Evolutionary conservation across 2,888 invertebrate species (phyloP).

Genomic region (Philonicus albiceps): DNA sequence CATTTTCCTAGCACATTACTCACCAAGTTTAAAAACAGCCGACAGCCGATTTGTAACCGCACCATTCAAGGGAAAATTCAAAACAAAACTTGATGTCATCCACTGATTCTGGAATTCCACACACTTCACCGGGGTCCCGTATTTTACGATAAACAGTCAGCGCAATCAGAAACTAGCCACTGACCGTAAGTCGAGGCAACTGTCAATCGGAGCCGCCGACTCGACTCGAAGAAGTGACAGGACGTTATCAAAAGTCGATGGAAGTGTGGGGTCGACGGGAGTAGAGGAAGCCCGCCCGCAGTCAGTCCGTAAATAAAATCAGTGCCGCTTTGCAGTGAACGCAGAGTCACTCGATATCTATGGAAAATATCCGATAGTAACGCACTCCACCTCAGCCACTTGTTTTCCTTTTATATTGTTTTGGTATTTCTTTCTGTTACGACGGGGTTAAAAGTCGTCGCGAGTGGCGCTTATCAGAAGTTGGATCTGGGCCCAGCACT

Average conservation of each 20-base stretch:
- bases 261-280: background rate
- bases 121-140: background rate
- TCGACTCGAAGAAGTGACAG: background rate
- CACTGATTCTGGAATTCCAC: background rate
- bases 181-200: background rate
- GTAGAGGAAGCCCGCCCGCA: background rate
- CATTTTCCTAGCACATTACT: background rate
- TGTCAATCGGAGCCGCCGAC: background rate
- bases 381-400: background rate
- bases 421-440: background rate
- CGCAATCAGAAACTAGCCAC: background rate
- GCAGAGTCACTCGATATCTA: background rate
- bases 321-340: background rate
- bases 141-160: background rate
- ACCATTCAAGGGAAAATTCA: background rate
- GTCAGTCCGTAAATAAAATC: background rate
- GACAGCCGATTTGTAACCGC: background rate
- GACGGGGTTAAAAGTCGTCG: background rate
- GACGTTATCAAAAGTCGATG: background rate
- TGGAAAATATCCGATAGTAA: constrained; percentile 22
- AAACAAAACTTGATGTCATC: background rate
- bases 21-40: background rate
- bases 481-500: background rate
- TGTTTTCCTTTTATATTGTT: constrained; percentile 16
- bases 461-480: background rate